Percentiles rank a stretch among this genome's conserved stretches.
phyloP scores from a whole-genome alignment of 2,797 vertebrate genomes.

The Hippocampus kuda region DNA sequence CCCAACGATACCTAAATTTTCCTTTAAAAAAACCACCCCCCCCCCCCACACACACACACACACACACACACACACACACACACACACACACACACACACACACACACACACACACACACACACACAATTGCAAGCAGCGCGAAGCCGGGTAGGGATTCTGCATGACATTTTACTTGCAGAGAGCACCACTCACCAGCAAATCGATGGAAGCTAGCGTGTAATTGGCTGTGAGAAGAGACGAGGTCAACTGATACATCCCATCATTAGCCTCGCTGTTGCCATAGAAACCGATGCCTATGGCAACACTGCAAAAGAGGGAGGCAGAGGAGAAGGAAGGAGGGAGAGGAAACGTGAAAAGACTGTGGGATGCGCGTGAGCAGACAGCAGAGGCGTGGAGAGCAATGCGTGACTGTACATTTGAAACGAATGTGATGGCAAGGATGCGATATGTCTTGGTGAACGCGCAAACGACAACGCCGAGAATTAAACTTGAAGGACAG shows the following conservation, averaged over 20 bases:
- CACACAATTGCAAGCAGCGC: constrained; percentile 1
- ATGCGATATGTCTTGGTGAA: constrained; percentile 34
- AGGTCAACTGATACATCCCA: constrained; percentile 91
- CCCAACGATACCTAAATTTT: too few species aligned
- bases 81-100: not conserved
- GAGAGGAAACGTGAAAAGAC: constrained; percentile 34
- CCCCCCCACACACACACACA: too few species aligned
- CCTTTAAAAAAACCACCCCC: too few species aligned
- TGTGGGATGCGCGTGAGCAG: constrained; percentile 24
- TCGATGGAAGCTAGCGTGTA: constrained; percentile 84
- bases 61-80: too few species aligned
- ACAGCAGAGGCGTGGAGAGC: constrained; percentile 36
- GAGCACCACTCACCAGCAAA: constrained; percentile 76
- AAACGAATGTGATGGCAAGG: constrained; percentile 51
- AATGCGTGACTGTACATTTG: constrained; percentile 64
- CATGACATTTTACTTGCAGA: constrained; percentile 45
- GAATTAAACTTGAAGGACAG: not conserved
- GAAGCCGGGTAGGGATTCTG: constrained; percentile 22
- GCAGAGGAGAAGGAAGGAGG: not conserved
- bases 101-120: constrained; percentile 11
- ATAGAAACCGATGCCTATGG: constrained; percentile 94
- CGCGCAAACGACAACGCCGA: constrained; percentile 19
- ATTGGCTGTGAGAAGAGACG: constrained; percentile 86
- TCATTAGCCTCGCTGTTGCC: constrained; percentile 93
- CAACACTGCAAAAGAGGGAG: constrained; percentile 65